These are phyloP conservation scores for Heterohyrax brucei DNA, from an alignment of 2,797 vertebrate species.

Conservation along the genomic window DNA sequence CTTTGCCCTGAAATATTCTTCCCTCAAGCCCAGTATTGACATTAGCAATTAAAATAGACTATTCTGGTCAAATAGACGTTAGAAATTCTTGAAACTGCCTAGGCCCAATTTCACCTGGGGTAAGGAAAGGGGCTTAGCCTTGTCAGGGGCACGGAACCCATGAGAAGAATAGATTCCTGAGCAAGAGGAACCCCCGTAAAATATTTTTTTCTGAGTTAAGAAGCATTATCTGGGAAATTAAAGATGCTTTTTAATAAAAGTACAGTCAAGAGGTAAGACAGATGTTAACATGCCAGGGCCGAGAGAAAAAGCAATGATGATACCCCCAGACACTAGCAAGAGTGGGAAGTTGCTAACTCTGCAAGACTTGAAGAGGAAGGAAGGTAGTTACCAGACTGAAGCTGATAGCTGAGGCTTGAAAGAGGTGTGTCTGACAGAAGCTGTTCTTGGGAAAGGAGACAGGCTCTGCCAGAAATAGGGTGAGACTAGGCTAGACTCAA, in stretches of 20 bases:
- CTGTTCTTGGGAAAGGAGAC: background rate
- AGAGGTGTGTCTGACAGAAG: background rate
- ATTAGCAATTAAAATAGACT: background rate
- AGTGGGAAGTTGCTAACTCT: background rate
- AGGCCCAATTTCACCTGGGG: rapidly evolving
- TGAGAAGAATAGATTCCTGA: background rate
- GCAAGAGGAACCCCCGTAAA: background rate
- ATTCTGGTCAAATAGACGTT: background rate
- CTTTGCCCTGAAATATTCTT: background rate
- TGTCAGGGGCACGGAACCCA: background rate
- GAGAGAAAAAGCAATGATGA: background rate
- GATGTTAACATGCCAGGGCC: background rate
- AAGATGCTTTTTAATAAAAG: background rate
- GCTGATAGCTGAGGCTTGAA: background rate
- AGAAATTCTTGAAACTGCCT: background rate
- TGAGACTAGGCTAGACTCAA: background rate
- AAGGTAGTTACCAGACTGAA: background rate
- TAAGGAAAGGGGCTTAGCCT: background rate
- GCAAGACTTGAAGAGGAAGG: background rate
- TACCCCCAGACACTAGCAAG: background rate
- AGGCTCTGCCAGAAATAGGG: background rate
- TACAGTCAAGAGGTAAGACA: background rate
- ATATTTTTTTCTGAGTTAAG: background rate
- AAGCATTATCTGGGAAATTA: background rate
- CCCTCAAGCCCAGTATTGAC: background rate